Percentiles rank a stretch among this genome's conserved stretches.
Evolutionary conservation across 2,797 vertebrate genomes (phyloP).

Genomic region (Psittacula echo): DNA sequence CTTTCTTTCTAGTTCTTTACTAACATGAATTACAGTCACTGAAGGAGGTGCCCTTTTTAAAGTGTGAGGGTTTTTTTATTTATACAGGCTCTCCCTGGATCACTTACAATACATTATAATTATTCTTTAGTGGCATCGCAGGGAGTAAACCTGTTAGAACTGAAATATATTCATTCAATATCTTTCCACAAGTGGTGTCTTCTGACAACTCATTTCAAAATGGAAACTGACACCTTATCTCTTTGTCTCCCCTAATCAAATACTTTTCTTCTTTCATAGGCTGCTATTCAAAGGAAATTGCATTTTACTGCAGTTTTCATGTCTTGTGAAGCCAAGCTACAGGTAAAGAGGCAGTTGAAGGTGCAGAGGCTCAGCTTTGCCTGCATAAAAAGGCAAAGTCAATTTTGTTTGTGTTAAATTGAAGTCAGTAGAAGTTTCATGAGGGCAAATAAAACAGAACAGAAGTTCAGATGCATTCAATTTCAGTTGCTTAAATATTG

Average conservation of each 20-base stretch:
- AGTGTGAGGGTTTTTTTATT: neutral
- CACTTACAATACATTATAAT: neutral
- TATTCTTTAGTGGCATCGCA: neutral
- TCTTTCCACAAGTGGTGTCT: neutral
- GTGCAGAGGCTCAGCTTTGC: neutral
- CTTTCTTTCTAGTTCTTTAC: neutral
- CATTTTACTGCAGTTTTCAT: slow-evolving; percentile 17
- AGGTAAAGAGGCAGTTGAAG: neutral
- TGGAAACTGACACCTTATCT: slow-evolving; percentile 39
- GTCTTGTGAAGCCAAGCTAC: neutral
- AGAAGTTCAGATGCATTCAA: neutral
- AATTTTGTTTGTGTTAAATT: slow-evolving; percentile 6
- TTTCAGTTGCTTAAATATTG: neutral
- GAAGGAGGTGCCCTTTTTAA: neutral
- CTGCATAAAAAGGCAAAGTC: neutral
- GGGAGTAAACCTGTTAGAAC: slow-evolving; percentile 21
- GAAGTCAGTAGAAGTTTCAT: neutral
- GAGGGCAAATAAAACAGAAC: neutral
- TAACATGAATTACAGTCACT: neutral
- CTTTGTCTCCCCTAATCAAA: slow-evolving; percentile 35
- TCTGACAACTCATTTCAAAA: slow-evolving; percentile 47
- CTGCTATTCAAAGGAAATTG: slow-evolving; percentile 10
- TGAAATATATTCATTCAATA: slow-evolving; percentile 15
- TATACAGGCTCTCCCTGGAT: neutral
- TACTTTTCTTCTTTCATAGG: slow-evolving; percentile 10